These are phyloP conservation scores for Callithrix jacchus DNA, from an alignment of 2,113 vertebrate genomes.

Conservation along the genomic window DNA sequence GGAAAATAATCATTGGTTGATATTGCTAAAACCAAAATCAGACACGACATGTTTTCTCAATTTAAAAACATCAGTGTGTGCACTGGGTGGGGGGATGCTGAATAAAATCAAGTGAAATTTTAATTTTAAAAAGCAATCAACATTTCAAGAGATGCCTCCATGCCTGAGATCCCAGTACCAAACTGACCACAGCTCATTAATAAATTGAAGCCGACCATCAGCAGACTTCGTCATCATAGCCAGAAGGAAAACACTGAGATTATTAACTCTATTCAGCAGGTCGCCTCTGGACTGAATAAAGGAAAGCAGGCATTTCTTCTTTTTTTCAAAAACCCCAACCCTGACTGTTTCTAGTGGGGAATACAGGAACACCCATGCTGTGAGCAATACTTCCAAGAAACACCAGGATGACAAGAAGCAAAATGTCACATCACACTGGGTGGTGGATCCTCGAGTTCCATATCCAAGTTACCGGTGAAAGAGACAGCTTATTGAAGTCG, in stretches of 20 bases:
- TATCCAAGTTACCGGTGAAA: neutral
- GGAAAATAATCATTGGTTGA: conserved; percentile 19
- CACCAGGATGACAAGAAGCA: neutral
- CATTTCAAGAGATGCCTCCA: conserved; percentile 27
- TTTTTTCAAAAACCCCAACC: neutral
- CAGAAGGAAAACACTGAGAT: neutral
- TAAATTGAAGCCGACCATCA: neutral
- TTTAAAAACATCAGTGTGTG: conserved; percentile 25
- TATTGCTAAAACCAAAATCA: conserved; percentile 4
- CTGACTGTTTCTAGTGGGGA: conserved; percentile 1
- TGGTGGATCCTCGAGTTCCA: neutral
- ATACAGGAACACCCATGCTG: conserved; percentile 42
- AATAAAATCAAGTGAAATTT: conserved; percentile 61
- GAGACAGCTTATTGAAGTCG: neutral
- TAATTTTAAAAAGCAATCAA: conserved; percentile 61
- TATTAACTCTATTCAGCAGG: neutral
- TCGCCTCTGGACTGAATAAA: neutral
- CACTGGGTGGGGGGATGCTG: neutral
- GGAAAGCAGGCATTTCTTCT: neutral
- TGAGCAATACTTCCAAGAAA: neutral
- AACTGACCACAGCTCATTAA: conserved; percentile 14
- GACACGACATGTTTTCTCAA: conserved; percentile 57
- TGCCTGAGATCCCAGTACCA: conserved; percentile 20
- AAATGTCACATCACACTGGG: conserved; percentile 21
- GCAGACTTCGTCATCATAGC: neutral